Base-by-base conservation (phyloP, 2,888 invertebrate species). In the Drosophila robusta region DNA sequence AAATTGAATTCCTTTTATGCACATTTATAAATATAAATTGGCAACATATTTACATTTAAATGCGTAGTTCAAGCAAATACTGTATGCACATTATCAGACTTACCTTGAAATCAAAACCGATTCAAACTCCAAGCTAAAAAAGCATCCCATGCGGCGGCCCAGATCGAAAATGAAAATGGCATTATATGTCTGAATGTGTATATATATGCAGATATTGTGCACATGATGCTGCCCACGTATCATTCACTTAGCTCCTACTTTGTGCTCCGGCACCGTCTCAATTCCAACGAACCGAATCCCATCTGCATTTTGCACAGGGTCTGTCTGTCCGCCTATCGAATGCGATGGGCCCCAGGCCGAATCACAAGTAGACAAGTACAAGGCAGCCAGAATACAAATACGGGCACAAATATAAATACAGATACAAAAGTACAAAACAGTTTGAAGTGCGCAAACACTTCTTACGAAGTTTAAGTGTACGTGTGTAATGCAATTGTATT, bases 401-500 rank as follows among this genome's bases (percentile, higher is more conserved):
- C 22, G 9, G 7, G 45, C 11, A 24, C 22, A 24, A 14, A n/a
- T 14, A 29, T n/a, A 51, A 38, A 22, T 9, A 44, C 11, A 34
- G 34, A 45, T 34, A 66, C 41, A 41, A 50, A 50, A 41, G 60
- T 29, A 63, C 46, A 54, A 62, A 58, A 54, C 77, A 72, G 50
- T 70, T 67, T 68, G 62, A 70, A 83, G 80, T 83, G 84, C 58
- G 50, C 70, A 71, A 79, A 68, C 77, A 83, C 49, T 76, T 72
- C 45, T 63, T 44, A 44, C 68, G 65, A 70, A 75, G 71, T 70
- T 75, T 29, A 62, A 39, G 42, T 61, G 49, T 63, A 16, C 39
- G 41, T 55, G 60, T 66, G 42, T 54, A 54, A 38, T 44, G 55
- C 80, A 80, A 84, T 67, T 72, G 61, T 75, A 50, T 58, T 62